Percentiles rank a stretch among this genome's conserved stretches.
Evolutionary conservation across 2,113 vertebrate species (phyloP).

Genomic region (Poeciliopsis retropinna): DNA sequence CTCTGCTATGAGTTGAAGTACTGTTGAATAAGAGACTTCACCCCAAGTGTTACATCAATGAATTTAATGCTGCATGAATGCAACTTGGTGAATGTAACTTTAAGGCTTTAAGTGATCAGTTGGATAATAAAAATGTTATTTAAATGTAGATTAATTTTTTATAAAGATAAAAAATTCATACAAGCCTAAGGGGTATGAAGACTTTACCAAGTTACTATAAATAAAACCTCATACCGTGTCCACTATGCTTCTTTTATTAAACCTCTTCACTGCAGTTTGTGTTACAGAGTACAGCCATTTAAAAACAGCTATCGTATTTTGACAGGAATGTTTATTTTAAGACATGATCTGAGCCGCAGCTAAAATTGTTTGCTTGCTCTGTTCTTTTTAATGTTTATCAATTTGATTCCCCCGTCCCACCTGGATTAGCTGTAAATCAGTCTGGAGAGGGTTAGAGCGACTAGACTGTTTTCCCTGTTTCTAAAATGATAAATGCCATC

Average conservation of each 20-base stretch:
- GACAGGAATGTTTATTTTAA: conserved; percentile 58
- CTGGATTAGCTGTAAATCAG: conserved; percentile 64
- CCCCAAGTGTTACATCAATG: not conserved
- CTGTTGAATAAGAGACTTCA: not conserved
- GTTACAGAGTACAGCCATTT: conserved; percentile 35
- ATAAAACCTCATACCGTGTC: conserved; percentile 49
- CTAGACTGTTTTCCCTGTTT: conserved; percentile 55
- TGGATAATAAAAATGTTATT: not conserved
- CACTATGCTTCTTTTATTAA: conserved; percentile 27
- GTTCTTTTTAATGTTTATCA: conserved; percentile 59
- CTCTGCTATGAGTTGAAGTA: not conserved
- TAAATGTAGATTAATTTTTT: not conserved
- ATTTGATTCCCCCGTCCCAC: conserved; percentile 40
- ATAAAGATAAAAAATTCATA: not conserved
- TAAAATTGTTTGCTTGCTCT: conserved; percentile 66
- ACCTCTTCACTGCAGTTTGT: conserved; percentile 25
- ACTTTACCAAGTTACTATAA: conserved; percentile 59
- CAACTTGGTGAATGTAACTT: not conserved
- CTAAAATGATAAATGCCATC: conserved; percentile 53
- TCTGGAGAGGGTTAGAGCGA: conserved; percentile 60
- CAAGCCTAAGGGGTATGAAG: not conserved
- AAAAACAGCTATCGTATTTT: conserved; percentile 25
- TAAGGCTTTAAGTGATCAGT: not conserved
- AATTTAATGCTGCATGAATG: not conserved
- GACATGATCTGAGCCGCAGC: conserved; percentile 47